Conservation (phyloP, 2,113 vertebrate species). For the Anolis carolinensis region DNA sequence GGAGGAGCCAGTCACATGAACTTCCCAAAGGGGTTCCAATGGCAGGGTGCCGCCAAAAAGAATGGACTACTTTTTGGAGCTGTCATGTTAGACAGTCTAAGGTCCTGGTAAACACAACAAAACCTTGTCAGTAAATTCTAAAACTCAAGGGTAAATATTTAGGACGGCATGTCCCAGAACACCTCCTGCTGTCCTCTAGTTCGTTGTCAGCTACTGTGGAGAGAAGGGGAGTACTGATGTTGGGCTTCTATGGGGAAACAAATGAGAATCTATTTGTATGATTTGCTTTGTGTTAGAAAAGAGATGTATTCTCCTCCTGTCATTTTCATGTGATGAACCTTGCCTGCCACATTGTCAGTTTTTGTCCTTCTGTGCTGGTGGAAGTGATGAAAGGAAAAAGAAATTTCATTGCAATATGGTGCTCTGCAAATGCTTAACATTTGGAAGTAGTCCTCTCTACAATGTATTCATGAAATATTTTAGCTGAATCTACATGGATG, state of each 20-base stretch:
- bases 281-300: accelerated
- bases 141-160: background rate
- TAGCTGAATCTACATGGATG: too few relatives aligned
- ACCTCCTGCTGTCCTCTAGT: background rate
- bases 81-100: background rate
- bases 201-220: background rate
- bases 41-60: too few relatives aligned
- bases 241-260: background rate
- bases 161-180: background rate
- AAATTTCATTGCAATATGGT: constrained; percentile 14
- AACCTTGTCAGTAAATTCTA: background rate
- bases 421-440: background rate
- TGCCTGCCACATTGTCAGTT: accelerated
- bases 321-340: accelerated
- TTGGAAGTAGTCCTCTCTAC: constrained; percentile 1
- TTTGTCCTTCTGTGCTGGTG: background rate
- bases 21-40: too few relatives aligned
- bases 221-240: background rate
- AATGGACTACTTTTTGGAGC: background rate
- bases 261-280: background rate
- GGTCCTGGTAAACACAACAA: too few relatives aligned
- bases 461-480: constrained; percentile 15
- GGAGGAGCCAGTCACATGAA: too few relatives aligned
- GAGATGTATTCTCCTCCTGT: background rate
- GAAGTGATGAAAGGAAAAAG: constrained; percentile 23